Percentiles rank a stretch among this genome's conserved stretches.
These are phyloP conservation scores for Blastobasis lacticolella DNA, from an alignment of 2,888 invertebrate genomes.

Conservation along the genomic window DNA sequence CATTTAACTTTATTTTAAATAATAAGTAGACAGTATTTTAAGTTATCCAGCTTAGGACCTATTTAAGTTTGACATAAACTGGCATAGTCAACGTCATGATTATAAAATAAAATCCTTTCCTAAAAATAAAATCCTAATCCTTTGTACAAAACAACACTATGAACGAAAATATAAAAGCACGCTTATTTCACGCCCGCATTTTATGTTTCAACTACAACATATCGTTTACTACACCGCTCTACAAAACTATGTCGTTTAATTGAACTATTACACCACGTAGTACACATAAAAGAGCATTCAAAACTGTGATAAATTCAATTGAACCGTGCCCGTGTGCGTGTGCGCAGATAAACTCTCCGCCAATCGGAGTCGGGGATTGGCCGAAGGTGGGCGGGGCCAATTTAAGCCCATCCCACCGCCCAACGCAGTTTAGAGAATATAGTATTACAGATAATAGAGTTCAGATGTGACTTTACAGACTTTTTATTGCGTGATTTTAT, in stretches of 20 bases:
- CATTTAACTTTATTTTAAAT: too few relatives aligned
- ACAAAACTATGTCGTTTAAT: conserved; percentile 25
- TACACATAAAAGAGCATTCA: conserved; percentile 47
- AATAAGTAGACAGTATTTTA: too few relatives aligned
- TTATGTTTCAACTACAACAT: too few relatives aligned
- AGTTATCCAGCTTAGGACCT: too few relatives aligned
- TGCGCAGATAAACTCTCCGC: conserved; percentile 37
- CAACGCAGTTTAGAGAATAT: conserved; percentile 40
- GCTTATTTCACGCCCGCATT: too few relatives aligned
- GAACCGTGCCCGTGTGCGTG: conserved; percentile 33
- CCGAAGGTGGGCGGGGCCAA: conserved; percentile 36
- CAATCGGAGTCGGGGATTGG: conserved; percentile 42
- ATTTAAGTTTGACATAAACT: too few relatives aligned
- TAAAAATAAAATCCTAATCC: too few relatives aligned
- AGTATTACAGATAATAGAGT: conserved; percentile 54
- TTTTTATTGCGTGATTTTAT: conserved; percentile 40
- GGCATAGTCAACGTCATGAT: too few relatives aligned
- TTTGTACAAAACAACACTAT: too few relatives aligned
- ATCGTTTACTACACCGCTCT: conserved; percentile 2
- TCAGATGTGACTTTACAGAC: conserved; percentile 31
- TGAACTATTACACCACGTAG: conserved; percentile 38
- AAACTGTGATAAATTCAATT: conserved; percentile 53
- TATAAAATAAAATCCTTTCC: too few relatives aligned
- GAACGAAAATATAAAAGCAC: too few relatives aligned
- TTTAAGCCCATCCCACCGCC: conserved; percentile 46